Evolutionary conservation across 2,797 vertebrate species (phyloP).

Genomic region (Schizopygopsis malacanthus): DNA sequence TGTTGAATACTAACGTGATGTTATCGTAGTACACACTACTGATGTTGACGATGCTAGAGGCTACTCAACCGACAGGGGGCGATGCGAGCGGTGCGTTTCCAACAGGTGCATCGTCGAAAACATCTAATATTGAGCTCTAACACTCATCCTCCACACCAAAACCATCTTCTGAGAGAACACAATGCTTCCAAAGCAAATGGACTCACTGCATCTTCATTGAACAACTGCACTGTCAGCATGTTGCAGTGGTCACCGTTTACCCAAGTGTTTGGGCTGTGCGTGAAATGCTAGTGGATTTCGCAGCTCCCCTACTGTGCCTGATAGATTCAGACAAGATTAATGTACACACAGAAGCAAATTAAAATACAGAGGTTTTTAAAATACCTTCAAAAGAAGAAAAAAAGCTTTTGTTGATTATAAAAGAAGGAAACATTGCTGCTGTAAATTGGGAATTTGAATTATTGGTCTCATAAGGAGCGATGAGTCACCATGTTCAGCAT

Average conservation of each 20-base stretch:
- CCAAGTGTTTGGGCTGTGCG: not conserved
- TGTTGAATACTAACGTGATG: slow-evolving; percentile 33
- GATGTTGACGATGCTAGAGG: not conserved
- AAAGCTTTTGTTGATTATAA: not conserved
- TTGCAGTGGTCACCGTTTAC: not conserved
- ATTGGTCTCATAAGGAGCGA: slow-evolving; percentile 1
- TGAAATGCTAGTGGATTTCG: not conserved
- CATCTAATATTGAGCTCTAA: not conserved
- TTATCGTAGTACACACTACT: slow-evolving; percentile 21
- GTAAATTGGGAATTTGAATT: not conserved
- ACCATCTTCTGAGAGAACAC: not conserved
- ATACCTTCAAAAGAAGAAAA: not conserved
- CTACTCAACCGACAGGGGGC: slow-evolving; percentile 56
- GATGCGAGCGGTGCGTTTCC: slow-evolving; percentile 48
- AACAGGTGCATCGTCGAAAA: slow-evolving; percentile 63
- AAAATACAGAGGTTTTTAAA: not conserved
- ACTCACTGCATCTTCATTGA: not conserved
- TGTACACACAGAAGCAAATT: not conserved
- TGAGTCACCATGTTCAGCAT: slow-evolving; percentile 30
- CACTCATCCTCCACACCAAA: not conserved
- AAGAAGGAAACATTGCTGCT: not conserved
- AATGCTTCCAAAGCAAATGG: not conserved
- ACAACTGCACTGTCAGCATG: not conserved
- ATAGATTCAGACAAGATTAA: not conserved
- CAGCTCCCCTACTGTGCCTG: not conserved